These are phyloP conservation scores for Trachelus iudaicus DNA, from an alignment of 2,888 invertebrate genomes.

Conservation along the genomic window DNA sequence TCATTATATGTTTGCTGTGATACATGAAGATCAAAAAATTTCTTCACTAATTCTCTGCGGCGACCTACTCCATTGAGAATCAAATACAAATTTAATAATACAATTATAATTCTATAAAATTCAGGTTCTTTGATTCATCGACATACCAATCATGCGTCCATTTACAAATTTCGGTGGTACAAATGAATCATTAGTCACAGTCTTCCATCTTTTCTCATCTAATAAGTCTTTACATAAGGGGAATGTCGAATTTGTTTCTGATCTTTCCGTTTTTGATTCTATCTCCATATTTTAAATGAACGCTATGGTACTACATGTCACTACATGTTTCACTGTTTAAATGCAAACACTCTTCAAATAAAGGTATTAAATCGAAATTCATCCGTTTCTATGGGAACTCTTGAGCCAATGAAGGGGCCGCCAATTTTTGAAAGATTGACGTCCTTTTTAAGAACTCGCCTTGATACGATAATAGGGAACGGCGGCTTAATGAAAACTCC, in stretches of 20 bases:
- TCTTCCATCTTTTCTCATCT: slow-evolving; percentile 16
- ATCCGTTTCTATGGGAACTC: not conserved
- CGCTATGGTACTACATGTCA: not conserved
- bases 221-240: not conserved
- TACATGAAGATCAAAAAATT: slow-evolving; percentile 30
- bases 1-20: slow-evolving; percentile 27
- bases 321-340: not conserved
- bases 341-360: not conserved
- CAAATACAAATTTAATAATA: not conserved
- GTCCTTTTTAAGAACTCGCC: not conserved
- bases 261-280: not conserved
- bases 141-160: not conserved
- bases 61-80: slow-evolving; percentile 20
- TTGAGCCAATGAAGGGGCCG: not conserved
- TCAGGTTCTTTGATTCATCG: not conserved
- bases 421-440: not conserved
- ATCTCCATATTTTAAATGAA: not conserved
- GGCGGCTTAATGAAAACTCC: not conserved
- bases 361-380: not conserved
- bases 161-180: slow-evolving; percentile 16
- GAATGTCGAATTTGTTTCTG: not conserved
- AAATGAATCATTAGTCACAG: slow-evolving; percentile 26
- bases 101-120: not conserved
- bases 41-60: slow-evolving; percentile 33
- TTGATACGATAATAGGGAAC: not conserved